Evolutionary conservation across 2,797 vertebrate genomes (phyloP).

Genomic region (Gila robusta): DNA sequence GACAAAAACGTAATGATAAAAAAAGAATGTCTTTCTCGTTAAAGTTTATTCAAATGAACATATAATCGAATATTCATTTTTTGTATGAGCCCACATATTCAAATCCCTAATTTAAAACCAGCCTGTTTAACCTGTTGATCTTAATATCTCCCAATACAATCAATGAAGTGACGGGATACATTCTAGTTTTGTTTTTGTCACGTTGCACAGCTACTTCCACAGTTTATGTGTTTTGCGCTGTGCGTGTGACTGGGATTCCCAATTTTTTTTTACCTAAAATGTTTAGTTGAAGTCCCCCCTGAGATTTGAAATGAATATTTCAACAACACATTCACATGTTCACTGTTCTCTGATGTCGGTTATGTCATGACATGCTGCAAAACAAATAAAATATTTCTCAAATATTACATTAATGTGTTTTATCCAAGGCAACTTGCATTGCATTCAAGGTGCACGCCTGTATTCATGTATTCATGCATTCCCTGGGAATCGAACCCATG

Average conservation of each 20-base stretch:
- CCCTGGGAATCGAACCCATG: background rate
- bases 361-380: background rate
- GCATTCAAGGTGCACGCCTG: background rate
- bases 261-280: background rate
- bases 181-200: background rate
- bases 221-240: background rate
- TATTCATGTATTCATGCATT: background rate
- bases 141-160: background rate
- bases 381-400: background rate
- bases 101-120: background rate
- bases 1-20: background rate
- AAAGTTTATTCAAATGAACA: background rate
- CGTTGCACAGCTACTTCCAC: background rate
- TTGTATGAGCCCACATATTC: background rate
- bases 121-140: background rate
- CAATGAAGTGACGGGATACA: background rate
- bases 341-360: background rate
- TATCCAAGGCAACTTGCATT: background rate
- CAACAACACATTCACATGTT: background rate
- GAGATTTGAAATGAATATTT: background rate
- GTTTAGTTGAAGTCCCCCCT: background rate
- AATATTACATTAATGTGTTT: too few relatives aligned
- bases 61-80: too few relatives aligned
- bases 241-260: background rate
- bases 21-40: background rate